Evolutionary conservation across 2,113 vertebrate species (phyloP).

Genomic region (Grammomys surdaster): DNA sequence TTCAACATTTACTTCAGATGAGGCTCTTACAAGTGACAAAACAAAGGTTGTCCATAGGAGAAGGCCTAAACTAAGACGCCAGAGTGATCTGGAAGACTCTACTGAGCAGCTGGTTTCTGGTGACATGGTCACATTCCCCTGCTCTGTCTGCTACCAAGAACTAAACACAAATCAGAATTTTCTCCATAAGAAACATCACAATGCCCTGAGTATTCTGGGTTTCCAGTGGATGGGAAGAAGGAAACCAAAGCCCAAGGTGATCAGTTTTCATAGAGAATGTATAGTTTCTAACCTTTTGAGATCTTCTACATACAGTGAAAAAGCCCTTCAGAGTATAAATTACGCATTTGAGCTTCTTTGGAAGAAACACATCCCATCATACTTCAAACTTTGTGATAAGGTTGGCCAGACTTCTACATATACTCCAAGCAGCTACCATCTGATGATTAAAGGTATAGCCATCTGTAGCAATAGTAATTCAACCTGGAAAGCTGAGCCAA

Average conservation of each 20-base stretch:
- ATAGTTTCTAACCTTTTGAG: slow-evolving; percentile 70
- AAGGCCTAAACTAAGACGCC: rapidly evolving
- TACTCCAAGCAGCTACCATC: slow-evolving; percentile 54
- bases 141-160: slow-evolving; percentile 77
- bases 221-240: neutral
- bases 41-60: neutral
- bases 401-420: neutral
- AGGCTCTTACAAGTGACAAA: rapidly evolving
- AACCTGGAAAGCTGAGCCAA: slow-evolving; percentile 79
- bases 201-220: slow-evolving; percentile 72
- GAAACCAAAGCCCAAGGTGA: neutral
- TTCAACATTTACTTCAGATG: no score
- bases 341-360: slow-evolving; percentile 81
- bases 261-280: slow-evolving; percentile 64
- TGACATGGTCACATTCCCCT: slow-evolving; percentile 53
- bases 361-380: slow-evolving; percentile 6
- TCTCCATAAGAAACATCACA: slow-evolving; percentile 82
- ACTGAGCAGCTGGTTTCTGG: rapidly evolving
- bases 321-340: slow-evolving; percentile 67
- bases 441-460: slow-evolving; percentile 81
- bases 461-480: slow-evolving; percentile 84
- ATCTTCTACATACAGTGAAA: slow-evolving; percentile 70
- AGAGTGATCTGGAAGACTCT: rapidly evolving
- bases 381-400: slow-evolving; percentile 15
- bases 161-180: neutral